Evolutionary conservation across 2,888 invertebrate species (phyloP).

Genomic region (Dusona sp.): DNA sequence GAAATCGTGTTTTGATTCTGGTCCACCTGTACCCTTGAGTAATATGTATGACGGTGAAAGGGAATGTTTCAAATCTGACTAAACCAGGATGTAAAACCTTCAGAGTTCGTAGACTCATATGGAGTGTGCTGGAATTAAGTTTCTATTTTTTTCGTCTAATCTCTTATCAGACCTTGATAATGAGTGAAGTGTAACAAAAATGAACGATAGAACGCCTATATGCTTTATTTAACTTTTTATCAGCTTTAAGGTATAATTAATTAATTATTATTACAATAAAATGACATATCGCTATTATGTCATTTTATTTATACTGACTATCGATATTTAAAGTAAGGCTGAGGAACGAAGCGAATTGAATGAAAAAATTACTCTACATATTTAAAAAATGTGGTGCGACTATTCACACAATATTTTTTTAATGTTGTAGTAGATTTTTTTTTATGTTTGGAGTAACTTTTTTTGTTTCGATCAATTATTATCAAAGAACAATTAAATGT

Average conservation of each 20-base stretch:
- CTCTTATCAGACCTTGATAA: conserved; percentile 16
- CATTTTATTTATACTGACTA: background rate
- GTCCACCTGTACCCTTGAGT: conserved; percentile 46
- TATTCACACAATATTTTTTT: too few relatives aligned
- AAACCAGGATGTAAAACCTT: conserved; percentile 32
- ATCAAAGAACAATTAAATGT: too few relatives aligned
- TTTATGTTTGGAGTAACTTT: too few relatives aligned
- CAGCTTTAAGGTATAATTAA: background rate
- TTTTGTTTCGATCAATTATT: too few relatives aligned
- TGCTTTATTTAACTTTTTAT: background rate
- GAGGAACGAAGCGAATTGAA: background rate
- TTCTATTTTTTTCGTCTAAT: background rate
- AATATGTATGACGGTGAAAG: conserved; percentile 44
- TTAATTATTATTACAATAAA: background rate
- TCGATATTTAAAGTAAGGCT: background rate
- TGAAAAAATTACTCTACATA: background rate
- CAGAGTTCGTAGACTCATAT: background rate
- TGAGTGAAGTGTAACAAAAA: background rate
- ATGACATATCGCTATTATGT: background rate
- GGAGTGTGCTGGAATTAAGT: background rate
- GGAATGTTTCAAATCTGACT: conserved; percentile 41
- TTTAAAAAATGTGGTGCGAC: too few relatives aligned
- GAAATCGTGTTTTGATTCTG: conserved; percentile 32
- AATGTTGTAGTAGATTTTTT: too few relatives aligned
- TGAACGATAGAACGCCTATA: background rate